phyloP scores from a whole-genome alignment of 35 echinoderm and acorn worm species.

The Apostichopus parvimensis region DNA sequence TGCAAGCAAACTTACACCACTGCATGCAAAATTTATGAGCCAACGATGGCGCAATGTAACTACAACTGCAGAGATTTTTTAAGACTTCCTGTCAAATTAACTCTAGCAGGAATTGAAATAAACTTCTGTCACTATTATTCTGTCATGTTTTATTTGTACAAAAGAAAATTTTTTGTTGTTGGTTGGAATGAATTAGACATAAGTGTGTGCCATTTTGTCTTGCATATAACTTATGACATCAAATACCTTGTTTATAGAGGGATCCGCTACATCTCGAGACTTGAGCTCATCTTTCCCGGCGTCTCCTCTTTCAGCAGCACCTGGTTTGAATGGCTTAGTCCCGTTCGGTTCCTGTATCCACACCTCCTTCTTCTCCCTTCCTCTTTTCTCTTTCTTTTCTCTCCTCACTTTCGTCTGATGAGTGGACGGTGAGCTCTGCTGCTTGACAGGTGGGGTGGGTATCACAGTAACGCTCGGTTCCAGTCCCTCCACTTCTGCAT shows the following conservation, averaged over 20 bases:
- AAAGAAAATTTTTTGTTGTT: no score
- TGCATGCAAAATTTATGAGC: no score
- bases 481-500: not conserved
- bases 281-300: not conserved
- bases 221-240: not conserved
- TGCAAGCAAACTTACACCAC: no score
- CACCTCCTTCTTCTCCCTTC: constrained; percentile 61
- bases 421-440: not conserved
- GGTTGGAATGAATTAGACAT: no score
- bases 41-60: no score
- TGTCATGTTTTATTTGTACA: no score
- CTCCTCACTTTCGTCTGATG: not conserved
- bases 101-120: no score
- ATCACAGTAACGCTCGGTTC: not conserved
- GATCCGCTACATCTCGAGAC: no score
- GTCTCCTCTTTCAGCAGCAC: constrained; percentile 21
- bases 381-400: not conserved
- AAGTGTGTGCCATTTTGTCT: not conserved
- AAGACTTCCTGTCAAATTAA: no score
- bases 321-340: constrained; percentile 9
- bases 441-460: constrained; percentile 6
- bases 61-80: no score
- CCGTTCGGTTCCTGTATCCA: constrained; percentile 71
- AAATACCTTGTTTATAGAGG: no score
- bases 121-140: no score